Evolutionary conservation across 2,113 vertebrate genomes (phyloP).

Genomic region (Sisor rabdophorus): DNA sequence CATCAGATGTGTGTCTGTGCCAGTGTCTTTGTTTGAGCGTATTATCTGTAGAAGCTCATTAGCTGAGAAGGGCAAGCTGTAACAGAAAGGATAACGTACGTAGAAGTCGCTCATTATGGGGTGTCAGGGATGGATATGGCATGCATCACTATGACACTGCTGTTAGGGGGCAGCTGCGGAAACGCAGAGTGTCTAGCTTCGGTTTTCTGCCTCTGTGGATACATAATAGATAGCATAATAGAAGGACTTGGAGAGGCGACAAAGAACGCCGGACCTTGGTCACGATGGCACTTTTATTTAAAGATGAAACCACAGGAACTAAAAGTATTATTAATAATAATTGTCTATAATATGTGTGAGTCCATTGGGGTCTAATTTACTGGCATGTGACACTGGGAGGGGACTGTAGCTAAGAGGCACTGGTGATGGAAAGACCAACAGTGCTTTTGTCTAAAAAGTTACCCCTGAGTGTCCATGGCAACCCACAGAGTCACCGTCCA

Average conservation of each 20-base stretch:
- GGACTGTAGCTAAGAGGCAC: constrained; percentile 46
- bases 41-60: constrained; percentile 50
- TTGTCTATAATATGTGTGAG: constrained; percentile 5
- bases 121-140: constrained; percentile 59
- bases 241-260: constrained; percentile 28
- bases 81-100: constrained; percentile 36
- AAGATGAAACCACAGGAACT: neutral
- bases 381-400: constrained; percentile 35
- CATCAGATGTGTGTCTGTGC: constrained; percentile 37
- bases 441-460: constrained; percentile 60
- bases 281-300: constrained; percentile 17
- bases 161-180: constrained; percentile 54
- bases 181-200: constrained; percentile 33
- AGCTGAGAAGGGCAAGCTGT: constrained; percentile 42
- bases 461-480: constrained; percentile 61
- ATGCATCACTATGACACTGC: constrained; percentile 63
- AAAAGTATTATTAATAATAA: constrained; percentile 8
- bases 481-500: constrained; percentile 64
- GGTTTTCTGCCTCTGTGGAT: constrained; percentile 15
- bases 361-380: constrained; percentile 16
- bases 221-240: constrained; percentile 39
- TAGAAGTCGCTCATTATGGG: constrained; percentile 64
- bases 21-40: constrained; percentile 10
- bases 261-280: constrained; percentile 18
- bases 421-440: constrained; percentile 47